A percentile compares a stretch with the other conserved stretches of the same genome.
These are phyloP conservation scores for Trichonephila clavata DNA, from an alignment of 1,140 invertebrate genomes.

Conservation along the genomic window DNA sequence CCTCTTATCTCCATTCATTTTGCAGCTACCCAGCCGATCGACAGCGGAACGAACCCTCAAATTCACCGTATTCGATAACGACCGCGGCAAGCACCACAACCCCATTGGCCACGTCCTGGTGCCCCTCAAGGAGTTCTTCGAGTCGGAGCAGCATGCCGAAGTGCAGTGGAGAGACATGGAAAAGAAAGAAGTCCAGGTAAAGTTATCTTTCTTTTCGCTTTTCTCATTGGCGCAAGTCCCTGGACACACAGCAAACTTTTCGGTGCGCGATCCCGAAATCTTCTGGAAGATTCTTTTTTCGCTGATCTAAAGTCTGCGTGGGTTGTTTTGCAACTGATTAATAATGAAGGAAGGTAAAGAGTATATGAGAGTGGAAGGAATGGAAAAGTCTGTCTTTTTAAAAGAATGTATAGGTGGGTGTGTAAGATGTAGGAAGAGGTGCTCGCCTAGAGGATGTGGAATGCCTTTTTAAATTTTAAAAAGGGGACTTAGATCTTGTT, in stretches of 20 bases:
- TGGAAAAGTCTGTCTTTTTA: not conserved
- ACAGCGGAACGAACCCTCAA: slow-evolving; percentile 86
- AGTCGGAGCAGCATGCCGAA: slow-evolving; percentile 80
- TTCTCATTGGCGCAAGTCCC: not conserved
- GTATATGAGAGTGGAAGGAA: not conserved
- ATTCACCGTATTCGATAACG: slow-evolving; percentile 87
- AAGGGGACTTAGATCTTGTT: too few species aligned
- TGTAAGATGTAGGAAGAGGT: too few species aligned
- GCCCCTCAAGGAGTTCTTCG: slow-evolving; percentile 85
- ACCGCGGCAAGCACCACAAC: slow-evolving; percentile 85
- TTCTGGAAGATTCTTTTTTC: not conserved
- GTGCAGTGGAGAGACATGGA: slow-evolving; percentile 78
- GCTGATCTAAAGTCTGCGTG: not conserved
- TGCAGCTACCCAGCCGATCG: slow-evolving; percentile 78
- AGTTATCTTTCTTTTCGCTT: not conserved
- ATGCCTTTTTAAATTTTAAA: too few species aligned
- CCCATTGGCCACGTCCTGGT: slow-evolving; percentile 88
- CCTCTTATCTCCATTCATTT: not conserved
- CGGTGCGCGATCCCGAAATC: not conserved
- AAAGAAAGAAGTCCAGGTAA: slow-evolving; percentile 56
- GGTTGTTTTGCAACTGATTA: not conserved
- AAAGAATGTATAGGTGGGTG: too few species aligned
- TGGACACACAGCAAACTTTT: not conserved
- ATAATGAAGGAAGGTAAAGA: not conserved
- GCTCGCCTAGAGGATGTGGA: too few species aligned